Base-by-base conservation (phyloP, 2,797 vertebrate species). In the Pipistrellus pipistrellus region DNA sequence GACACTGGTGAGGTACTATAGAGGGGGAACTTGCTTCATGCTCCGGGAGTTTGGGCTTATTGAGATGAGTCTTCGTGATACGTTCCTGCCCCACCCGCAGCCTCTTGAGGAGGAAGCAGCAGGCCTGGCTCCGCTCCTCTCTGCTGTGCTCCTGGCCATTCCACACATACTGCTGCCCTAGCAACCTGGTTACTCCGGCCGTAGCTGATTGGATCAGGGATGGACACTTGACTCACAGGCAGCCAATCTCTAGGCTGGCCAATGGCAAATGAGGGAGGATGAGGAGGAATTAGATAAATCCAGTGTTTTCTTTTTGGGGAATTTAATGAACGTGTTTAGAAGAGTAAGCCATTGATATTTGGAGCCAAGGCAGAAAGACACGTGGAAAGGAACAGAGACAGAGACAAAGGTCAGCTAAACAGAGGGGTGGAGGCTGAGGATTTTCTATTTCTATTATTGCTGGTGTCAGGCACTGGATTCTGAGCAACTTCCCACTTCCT, bases 311-410 rank as follows among this genome's bases (percentile, higher is more conserved):
- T 89, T 46, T 25, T 44, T n/a, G 18, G 30, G 38, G 23, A 51
- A 11, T 69, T 88, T 83, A 78, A 71, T 76, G 48, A 64, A 86
- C 78, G 23, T 32, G 0, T 48, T 82, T 41, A 46, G 14, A 1
- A 3, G 27, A 72, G 13, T 46, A 53, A 48, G 4, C 4, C 68
- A 66, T 27, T 85, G 44, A 10, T 57, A 64, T 77, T 89, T 92
- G 80, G 23, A 77, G 55, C 9, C 69, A 91, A 76, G 53, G 69
- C 27, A 86, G 53, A 80, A 90, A 91, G 57, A 69, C 38, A 41
- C 21, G 68, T 2, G 20, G n/a, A 44, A 57, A 76, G 75, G 90
- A 73, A 44, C 5, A 18, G 55, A 68, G 30, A 51, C 25, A 23
- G 23, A 82, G 13, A 44, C 17, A 38, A 17, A 51, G 71, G 27